Percentiles rank a stretch among this genome's conserved stretches.
Conservation (phyloP, 2,888 invertebrate genomes). For the Aleiodes leptofemur region DNA sequence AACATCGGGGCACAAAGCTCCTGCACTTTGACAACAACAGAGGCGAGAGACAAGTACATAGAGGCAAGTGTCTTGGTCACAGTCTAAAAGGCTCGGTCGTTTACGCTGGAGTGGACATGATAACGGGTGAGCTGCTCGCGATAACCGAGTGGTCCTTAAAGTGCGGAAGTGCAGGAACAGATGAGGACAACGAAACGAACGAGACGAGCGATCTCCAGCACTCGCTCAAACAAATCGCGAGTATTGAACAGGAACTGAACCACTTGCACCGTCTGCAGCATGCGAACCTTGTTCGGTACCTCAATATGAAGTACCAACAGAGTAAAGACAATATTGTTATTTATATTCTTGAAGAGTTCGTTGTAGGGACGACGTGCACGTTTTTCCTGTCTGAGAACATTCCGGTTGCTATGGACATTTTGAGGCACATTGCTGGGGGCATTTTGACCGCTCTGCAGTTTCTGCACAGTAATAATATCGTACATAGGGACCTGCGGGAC, state of each 20-base stretch:
- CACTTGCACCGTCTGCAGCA: slow-evolving; percentile 84
- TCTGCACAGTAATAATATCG: slow-evolving; percentile 87
- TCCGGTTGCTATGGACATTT: slow-evolving; percentile 77
- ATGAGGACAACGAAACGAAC: slow-evolving; percentile 48
- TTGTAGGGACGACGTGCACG: slow-evolving; percentile 75
- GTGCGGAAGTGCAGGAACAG: slow-evolving; percentile 56
- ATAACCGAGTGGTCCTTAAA: slow-evolving; percentile 86
- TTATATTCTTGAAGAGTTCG: slow-evolving; percentile 83
- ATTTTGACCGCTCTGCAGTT: slow-evolving; percentile 86
- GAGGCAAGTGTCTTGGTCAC: slow-evolving; percentile 88
- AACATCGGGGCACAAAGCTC: slow-evolving; percentile 78
- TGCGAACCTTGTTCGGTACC: slow-evolving; percentile 84
- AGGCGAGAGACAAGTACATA: slow-evolving; percentile 81
- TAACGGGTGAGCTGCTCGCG: slow-evolving; percentile 83
- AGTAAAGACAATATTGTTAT: slow-evolving; percentile 81
- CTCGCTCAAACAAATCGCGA: slow-evolving; percentile 79
- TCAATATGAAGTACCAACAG: slow-evolving; percentile 81
- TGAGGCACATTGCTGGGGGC: slow-evolving; percentile 83
- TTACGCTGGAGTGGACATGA: slow-evolving; percentile 86
- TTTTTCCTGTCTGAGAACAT: slow-evolving; percentile 77
- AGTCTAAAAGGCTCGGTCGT: slow-evolving; percentile 84
- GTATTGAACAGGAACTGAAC: slow-evolving; percentile 87
- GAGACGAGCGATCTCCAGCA: slow-evolving; percentile 66
- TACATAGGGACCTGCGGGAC: slow-evolving; percentile 88
- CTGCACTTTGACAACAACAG: slow-evolving; percentile 77